A percentile compares a stretch with the other conserved stretches of the same genome.
Conservation (phyloP, 2,888 invertebrate genomes). For the Hanleya hanleyi region DNA sequence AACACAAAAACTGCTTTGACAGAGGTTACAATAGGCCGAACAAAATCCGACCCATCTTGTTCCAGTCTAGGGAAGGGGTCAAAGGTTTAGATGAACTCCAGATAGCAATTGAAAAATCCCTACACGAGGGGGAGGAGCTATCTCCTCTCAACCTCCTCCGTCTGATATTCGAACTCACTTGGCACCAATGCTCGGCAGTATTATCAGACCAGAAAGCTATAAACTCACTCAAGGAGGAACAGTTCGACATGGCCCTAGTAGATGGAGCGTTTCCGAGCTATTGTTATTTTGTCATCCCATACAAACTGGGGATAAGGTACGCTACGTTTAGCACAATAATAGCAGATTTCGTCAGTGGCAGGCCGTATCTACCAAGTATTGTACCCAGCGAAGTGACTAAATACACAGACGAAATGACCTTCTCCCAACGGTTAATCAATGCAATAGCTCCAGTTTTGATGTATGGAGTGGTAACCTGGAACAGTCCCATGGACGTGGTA, state of each 20-base stretch:
- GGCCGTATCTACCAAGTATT: slow-evolving; percentile 5
- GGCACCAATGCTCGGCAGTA: too few species aligned
- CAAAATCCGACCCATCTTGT: too few species aligned
- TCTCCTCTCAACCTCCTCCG: too few species aligned
- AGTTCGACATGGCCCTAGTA: slow-evolving; percentile 32
- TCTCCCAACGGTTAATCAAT: slow-evolving; percentile 11
- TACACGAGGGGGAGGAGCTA: too few species aligned
- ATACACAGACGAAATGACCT: background rate
- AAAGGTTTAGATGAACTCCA: too few species aligned
- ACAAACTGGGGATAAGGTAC: slow-evolving; percentile 28
- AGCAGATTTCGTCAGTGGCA: background rate
- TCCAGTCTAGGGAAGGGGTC: too few species aligned
- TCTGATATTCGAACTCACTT: too few species aligned
- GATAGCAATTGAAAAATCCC: too few species aligned
- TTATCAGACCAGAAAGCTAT: too few species aligned
- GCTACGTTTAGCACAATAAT: slow-evolving; percentile 13
- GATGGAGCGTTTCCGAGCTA: slow-evolving; percentile 12
- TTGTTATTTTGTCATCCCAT: slow-evolving; percentile 22
- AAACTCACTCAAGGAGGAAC: too few species aligned
- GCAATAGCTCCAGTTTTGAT: background rate
- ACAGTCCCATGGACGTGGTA: slow-evolving; percentile 27
- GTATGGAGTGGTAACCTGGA: slow-evolving; percentile 16
- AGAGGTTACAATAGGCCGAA: too few species aligned
- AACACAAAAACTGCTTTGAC: too few species aligned
- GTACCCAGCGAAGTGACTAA: background rate